phyloP scores from a whole-genome alignment of 2,888 invertebrate genomes.

The Subacronicta megacephala region DNA sequence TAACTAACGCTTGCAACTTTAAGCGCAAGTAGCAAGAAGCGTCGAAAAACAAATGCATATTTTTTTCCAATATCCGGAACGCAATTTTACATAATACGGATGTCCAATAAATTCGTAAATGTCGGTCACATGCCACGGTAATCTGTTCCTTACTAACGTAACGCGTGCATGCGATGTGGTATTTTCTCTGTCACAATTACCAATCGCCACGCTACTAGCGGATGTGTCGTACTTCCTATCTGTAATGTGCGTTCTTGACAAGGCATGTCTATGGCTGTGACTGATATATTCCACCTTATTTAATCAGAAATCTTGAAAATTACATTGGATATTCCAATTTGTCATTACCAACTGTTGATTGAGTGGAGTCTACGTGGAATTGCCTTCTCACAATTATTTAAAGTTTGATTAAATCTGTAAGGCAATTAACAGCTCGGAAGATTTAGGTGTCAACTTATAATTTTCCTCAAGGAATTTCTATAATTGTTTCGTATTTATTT shows the following conservation, averaged over 20 bases:
- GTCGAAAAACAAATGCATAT: neutral
- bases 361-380: too few species aligned
- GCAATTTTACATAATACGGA: conserved; percentile 12
- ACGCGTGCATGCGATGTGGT: conserved; percentile 30
- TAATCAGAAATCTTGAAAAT: too few species aligned
- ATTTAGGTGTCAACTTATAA: too few species aligned
- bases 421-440: too few species aligned
- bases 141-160: conserved; percentile 31
- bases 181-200: conserved; percentile 44
- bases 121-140: conserved; percentile 20
- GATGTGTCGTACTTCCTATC: conserved; percentile 28
- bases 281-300: neutral
- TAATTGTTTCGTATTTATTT: too few species aligned
- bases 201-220: conserved; percentile 26
- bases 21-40: too few species aligned
- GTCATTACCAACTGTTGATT: too few species aligned
- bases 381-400: too few species aligned
- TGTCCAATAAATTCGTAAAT: conserved; percentile 34
- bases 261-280: neutral
- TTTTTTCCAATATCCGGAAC: conserved; percentile 12
- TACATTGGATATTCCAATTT: too few species aligned
- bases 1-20: too few species aligned
- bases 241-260: neutral
- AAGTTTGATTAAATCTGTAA: too few species aligned
- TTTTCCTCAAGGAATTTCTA: too few species aligned